Base-by-base conservation (phyloP, 2,797 vertebrate species). In the Silurus lanzhouensis region DNA sequence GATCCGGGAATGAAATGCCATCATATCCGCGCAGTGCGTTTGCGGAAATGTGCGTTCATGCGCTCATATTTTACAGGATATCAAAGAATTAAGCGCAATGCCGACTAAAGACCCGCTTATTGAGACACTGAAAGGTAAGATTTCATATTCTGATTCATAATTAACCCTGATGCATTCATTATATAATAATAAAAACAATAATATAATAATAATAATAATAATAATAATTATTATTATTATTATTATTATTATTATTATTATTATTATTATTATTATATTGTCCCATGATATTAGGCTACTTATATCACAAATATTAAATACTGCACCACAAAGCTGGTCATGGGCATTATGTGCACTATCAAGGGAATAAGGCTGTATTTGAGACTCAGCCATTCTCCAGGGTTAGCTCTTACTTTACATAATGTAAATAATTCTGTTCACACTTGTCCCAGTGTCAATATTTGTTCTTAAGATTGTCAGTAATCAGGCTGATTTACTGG, bases 81-180 rank as follows among this genome's bases (percentile, higher is more conserved):
- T 19, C 6, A 61, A 14, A 20, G 55, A 52, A 14, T 79, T 70
- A n/a, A 83, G n/a, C 72, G 81, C 63, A 75, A 90, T 90, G 89
- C 86, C 89, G 38, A 48, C n/a, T 31, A 90, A 88, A 88, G 79
- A 90, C 76, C 89, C 89, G 20, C 87, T 88, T 10, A 81, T 87
- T 14, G 89, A 88, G 82, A 87, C 84, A 2, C 87, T 90, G 48
- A 90, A 90, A 86, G 89, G 89, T 90, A 87, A 64, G 86, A 82
- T 12, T 25, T 44, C 3, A 46, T 2, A 68, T 22, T 17, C 55
- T 60, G 14, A 48, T n/a, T 22, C 38, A 22, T 20, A 48, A n/a
- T 48, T 14, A 48, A 9, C 10, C 8, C 10, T 10, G 6, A 52
- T 52, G 9, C 38, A 38, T 38, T 38, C 38, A 38, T 38, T 38